Evolutionary conservation across 2,888 invertebrate genomes (phyloP), one percentile per base, ranked within the genome.

Genomic region (Leptura quadrifasciata): DNA sequence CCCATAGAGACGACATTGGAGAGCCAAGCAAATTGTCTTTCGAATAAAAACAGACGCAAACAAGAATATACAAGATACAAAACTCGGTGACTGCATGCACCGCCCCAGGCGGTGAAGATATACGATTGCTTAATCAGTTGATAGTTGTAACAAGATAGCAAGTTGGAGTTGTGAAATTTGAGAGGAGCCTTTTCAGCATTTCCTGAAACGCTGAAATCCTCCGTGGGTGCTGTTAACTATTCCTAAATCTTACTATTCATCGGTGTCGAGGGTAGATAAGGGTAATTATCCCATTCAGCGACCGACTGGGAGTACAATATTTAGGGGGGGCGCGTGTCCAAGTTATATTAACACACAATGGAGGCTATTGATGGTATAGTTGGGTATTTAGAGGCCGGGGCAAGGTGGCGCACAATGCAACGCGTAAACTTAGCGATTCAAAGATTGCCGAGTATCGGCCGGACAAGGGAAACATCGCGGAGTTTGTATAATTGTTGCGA

Each of bases 231-330:
- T 1, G 47, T 47, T 47, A 47, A 47, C 47, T 47, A 47, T 47
- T 47, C 60, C 60, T 15, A 10, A 61, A 61, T 61, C 31, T 61
- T 61, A 31, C 60, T 31, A 27, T 61, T 61, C 60, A 31, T 27
- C 17, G 60, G 27, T 31, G 60, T 31, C 27, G 60, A 61, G 60
- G 60, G 60, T n/a, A 61, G 60, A 61, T 61, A 61, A 61, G 60
- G 60, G 31, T 61, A 61, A 61, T 61, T 61, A 61, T 18, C 31
- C 60, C 31, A 61, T 61, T 61, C 60, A 61, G 27, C 31, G 27
- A n/a, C n/a, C 60, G 31, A 61, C 27, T 61, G n/a, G 31, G n/a
- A 17, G 31, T 31, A 61, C 60, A 31, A 61, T 61, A 61, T 31
- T 61, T 61, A 31, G 31, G 60, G 60, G 5, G n/a, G 31, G 27